Evolutionary conservation across 1,140 invertebrate genomes (phyloP).

Genomic region (Theocolax elegans): DNA sequence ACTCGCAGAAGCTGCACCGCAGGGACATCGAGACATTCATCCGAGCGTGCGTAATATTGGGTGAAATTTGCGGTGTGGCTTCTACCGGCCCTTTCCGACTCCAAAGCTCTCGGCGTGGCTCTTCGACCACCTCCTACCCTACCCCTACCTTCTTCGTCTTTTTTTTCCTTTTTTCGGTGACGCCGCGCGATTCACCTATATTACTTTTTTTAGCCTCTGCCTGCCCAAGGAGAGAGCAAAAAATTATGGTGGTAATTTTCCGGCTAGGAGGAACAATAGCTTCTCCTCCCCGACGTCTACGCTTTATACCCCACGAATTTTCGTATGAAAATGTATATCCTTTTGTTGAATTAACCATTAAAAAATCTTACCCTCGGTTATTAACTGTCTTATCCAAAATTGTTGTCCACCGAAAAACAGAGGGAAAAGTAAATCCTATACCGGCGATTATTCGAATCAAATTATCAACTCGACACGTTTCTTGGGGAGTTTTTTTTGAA

Average conservation of each 20-base stretch:
- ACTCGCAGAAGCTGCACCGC: slow-evolving; percentile 32
- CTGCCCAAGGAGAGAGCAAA: slow-evolving; percentile 22
- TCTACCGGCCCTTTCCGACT: slow-evolving; percentile 6
- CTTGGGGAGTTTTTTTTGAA: no score
- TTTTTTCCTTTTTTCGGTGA: not conserved
- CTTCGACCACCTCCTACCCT: not conserved
- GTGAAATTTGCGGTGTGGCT: slow-evolving; percentile 52
- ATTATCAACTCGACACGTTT: no score
- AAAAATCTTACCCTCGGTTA: not conserved
- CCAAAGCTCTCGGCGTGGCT: not conserved
- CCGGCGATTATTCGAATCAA: no score
- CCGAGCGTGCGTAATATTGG: slow-evolving; percentile 56
- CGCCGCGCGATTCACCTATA: slow-evolving; percentile 32
- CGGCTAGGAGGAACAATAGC: slow-evolving; percentile 32
- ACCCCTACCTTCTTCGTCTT: not conserved
- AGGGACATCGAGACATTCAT: slow-evolving; percentile 51
- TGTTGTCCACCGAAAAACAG: no score
- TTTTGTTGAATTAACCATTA: not conserved
- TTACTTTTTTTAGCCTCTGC: slow-evolving; percentile 18
- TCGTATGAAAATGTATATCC: not conserved
- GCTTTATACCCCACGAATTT: not conserved
- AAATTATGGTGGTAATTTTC: slow-evolving; percentile 33
- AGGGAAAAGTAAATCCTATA: no score
- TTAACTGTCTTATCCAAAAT: not conserved
- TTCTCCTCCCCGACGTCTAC: not conserved